A percentile compares a stretch with the other conserved stretches of the same genome.
Conservation (phyloP, 2,113 vertebrate species). For the Octodon degus region DNA sequence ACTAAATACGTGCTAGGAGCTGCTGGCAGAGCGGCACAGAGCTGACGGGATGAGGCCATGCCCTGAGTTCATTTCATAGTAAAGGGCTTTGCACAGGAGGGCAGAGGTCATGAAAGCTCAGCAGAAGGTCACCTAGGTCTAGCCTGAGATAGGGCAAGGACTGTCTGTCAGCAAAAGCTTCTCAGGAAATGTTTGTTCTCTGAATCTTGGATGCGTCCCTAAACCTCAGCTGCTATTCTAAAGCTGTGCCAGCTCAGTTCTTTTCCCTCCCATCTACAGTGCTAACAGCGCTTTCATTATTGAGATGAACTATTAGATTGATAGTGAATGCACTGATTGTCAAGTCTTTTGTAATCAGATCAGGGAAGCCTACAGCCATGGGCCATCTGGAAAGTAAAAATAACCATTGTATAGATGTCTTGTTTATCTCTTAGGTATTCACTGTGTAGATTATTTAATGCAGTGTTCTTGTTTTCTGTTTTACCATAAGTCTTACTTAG, state of each 20-base stretch:
- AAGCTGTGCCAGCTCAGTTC: not conserved
- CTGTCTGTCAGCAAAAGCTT: not conserved
- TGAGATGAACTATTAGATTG: not conserved
- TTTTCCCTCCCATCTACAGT: not conserved
- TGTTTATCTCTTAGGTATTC: not conserved
- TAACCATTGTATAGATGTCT: not conserved
- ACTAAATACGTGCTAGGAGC: not conserved
- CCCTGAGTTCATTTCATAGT: not conserved
- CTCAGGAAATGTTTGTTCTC: not conserved
- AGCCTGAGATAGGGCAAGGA: no score
- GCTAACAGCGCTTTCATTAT: not conserved
- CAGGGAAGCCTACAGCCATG: not conserved
- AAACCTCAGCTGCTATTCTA: not conserved
- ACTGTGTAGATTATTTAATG: not conserved
- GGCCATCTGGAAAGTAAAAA: slow-evolving; percentile 31
- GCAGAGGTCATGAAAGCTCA: not conserved
- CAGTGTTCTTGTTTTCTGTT: not conserved
- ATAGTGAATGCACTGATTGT: slow-evolving; percentile 32
- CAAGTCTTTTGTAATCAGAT: slow-evolving; percentile 45
- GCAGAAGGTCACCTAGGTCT: not conserved
- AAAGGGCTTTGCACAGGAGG: not conserved
- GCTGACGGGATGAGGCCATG: not conserved
- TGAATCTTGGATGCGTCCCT: not conserved
- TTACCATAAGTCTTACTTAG: not conserved
- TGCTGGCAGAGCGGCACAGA: not conserved